Evolutionary conservation across 2,113 vertebrate species (phyloP).

Genomic region (Anguilla japonica): DNA sequence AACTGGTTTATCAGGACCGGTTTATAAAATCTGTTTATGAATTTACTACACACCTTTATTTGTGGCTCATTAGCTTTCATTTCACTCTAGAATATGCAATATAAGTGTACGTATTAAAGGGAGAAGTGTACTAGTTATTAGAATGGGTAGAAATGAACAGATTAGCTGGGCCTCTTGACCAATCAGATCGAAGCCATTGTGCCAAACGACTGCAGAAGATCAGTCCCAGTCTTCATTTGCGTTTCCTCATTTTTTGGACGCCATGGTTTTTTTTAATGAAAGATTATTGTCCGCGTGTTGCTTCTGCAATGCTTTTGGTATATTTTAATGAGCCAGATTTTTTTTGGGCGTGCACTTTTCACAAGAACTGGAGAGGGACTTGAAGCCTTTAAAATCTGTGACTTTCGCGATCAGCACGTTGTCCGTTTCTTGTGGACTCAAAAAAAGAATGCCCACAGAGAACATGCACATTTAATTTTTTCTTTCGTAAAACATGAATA

Average conservation of each 20-base stretch:
- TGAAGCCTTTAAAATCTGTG: too few relatives aligned
- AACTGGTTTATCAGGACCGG: too few relatives aligned
- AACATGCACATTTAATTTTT: not conserved
- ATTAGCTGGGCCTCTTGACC: not conserved
- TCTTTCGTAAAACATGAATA: not conserved
- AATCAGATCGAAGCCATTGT: not conserved
- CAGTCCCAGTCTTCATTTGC: not conserved
- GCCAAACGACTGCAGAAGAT: not conserved
- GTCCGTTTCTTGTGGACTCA: not conserved
- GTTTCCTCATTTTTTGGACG: too few relatives aligned
- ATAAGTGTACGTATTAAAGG: not conserved
- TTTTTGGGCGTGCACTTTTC: not conserved
- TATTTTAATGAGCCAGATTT: not conserved
- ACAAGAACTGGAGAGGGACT: not conserved
- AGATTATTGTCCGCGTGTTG: not conserved
- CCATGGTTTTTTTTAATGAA: too few relatives aligned
- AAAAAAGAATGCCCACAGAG: not conserved
- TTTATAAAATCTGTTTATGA: too few relatives aligned
- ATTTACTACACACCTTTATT: too few relatives aligned
- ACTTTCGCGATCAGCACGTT: not conserved
- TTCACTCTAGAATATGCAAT: too few relatives aligned
- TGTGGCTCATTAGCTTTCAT: too few relatives aligned
- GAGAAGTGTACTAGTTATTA: not conserved
- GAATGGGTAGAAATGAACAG: not conserved
- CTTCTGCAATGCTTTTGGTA: not conserved